A percentile compares a stretch with the other conserved stretches of the same genome.
phyloP scores from a whole-genome alignment of 2,113 vertebrate genomes.

The Mandrillus leucophaeus region DNA sequence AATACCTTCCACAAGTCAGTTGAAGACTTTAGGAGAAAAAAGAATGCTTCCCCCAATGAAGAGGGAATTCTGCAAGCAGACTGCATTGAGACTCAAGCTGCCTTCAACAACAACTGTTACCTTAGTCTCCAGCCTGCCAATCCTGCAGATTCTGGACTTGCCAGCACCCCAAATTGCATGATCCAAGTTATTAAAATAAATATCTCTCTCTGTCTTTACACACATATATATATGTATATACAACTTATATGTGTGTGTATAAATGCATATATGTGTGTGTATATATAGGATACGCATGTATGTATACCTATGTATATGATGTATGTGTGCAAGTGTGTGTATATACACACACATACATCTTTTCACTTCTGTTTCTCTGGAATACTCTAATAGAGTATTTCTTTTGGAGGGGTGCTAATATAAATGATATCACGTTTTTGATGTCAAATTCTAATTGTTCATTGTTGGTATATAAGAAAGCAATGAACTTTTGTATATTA shows the following conservation, averaged over 20 bases:
- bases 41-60: neutral
- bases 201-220: neutral
- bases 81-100: neutral
- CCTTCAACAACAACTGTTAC: neutral
- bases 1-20: neutral
- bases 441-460: neutral
- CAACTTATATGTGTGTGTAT: neutral
- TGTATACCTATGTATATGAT: neutral
- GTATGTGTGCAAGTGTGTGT: neutral
- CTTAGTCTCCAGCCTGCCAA: neutral
- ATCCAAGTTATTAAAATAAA: neutral
- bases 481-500: neutral
- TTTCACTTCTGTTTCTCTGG: neutral
- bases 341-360: neutral
- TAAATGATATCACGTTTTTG: neutral
- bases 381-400: neutral
- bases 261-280: neutral
- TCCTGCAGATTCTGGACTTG: neutral
- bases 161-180: neutral
- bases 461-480: neutral
- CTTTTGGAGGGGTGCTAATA: neutral
- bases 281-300: neutral
- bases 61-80: neutral
- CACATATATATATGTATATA: too few relatives aligned
- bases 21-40: neutral